Evolutionary conservation across 2,113 vertebrate genomes (phyloP).

Genomic region (human): GRCh38 chr15:63923501-63924000

Average conservation of each 20-base stretch:
- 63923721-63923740: not conserved
- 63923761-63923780: not conserved
- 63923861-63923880: not conserved
- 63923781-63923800: not conserved
- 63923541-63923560: constrained; percentile 42
- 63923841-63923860: not conserved
- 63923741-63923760: not conserved
- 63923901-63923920: not conserved
- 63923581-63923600: constrained; percentile 24
- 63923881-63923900: not conserved
- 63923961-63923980: not conserved
- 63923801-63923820: not conserved
- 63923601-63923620: not conserved
- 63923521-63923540: not conserved
- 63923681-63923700: not conserved
- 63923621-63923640: constrained; percentile 50
- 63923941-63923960: not conserved
- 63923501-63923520: not conserved
- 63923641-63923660: not conserved
- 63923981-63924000: not conserved
- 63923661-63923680: not conserved
- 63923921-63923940: not conserved
- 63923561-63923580: constrained; percentile 13
- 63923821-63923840: not conserved
- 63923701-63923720: not conserved